Base-by-base conservation (phyloP, 2,113 vertebrate species). In the Gambusia affinis region DNA sequence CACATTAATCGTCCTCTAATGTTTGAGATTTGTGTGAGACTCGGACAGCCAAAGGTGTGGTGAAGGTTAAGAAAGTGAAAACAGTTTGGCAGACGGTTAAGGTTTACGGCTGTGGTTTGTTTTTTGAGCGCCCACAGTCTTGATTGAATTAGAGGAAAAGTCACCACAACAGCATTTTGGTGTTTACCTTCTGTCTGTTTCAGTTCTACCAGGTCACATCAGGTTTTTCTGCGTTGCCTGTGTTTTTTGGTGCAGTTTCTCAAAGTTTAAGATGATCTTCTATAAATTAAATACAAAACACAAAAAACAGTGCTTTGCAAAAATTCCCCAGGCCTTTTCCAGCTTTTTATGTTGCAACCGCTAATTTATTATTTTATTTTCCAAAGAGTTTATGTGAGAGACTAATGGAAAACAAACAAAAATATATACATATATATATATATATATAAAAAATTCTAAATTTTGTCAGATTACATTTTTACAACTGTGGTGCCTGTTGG, bases 131-230 rank as follows among this genome's bases (percentile, higher is more conserved):
- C 60, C 64, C 81, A 68, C 64, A 27, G 75, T 84, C 19, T 67
- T 71, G 73, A 74, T 72, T 83, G 37, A 79, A 37, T 35, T 67
- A 75, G 44, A 85, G 42, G 80, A 67, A 81, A 75, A 37, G 7
- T 31, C 14, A 54, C 74, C 75, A 76, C 81, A 83, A 64, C 66
- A 65, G 29, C 57, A 66, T 73, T 44, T 68, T 70, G 64, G 57
- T 22, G 11, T 62, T 69, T 66, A 78, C 73, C 71, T 81, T 87
- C 35, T 30, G 51, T 81, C 79, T 83, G 74, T 76, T 86, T 81
- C 30, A 29, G n/a, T 69, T 71, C 71, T 35, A 61, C 29, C 27
- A 67, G 29, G 54, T 76, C 64, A 54, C 29, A 4, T 77, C 54
- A 63, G 57, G n/a, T 57, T 62, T 77, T 42, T 29, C n/a, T 37